phyloP scores from a whole-genome alignment of 2,888 invertebrate genomes.

The Falcaria lacertinaria region DNA sequence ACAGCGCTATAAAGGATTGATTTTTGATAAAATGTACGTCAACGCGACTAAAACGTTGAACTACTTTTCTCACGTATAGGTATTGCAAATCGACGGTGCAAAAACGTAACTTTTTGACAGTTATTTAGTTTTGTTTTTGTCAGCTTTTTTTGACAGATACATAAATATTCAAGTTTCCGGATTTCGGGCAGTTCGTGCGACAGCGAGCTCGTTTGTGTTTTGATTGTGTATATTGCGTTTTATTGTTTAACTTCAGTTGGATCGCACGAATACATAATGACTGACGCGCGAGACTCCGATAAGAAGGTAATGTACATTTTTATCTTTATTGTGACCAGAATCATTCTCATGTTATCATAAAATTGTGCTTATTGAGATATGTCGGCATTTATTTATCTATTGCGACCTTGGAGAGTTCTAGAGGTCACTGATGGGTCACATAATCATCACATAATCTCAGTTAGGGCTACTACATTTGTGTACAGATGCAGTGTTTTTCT shows the following conservation, averaged over 20 bases:
- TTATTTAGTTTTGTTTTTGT: neutral
- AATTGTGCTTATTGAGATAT: constrained; percentile 22
- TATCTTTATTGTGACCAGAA: constrained; percentile 36
- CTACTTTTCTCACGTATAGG: too few relatives aligned
- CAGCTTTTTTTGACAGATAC: neutral
- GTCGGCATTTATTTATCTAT: constrained; percentile 44
- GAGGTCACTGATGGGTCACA: constrained; percentile 43
- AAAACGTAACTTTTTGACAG: neutral
- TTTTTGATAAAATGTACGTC: too few relatives aligned
- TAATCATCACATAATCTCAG: constrained; percentile 14
- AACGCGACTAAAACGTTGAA: too few relatives aligned
- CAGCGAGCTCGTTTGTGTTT: too few relatives aligned
- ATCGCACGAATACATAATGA: constrained; percentile 48
- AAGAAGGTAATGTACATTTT: constrained; percentile 60
- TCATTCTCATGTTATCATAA: constrained; percentile 21
- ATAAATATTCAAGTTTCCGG: constrained; percentile 9
- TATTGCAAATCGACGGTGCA: neutral
- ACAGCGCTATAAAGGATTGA: too few relatives aligned
- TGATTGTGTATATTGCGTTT: too few relatives aligned
- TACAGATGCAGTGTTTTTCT: too few relatives aligned
- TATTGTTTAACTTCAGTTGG: constrained; percentile 12
- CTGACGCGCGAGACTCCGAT: constrained; percentile 51
- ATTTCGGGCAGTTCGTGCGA: constrained; percentile 14
- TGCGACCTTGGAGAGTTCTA: constrained; percentile 51
- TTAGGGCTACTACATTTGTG: constrained; percentile 1